phyloP scores from a whole-genome alignment of 2,113 vertebrate species.

The Seriola dumerili region DNA sequence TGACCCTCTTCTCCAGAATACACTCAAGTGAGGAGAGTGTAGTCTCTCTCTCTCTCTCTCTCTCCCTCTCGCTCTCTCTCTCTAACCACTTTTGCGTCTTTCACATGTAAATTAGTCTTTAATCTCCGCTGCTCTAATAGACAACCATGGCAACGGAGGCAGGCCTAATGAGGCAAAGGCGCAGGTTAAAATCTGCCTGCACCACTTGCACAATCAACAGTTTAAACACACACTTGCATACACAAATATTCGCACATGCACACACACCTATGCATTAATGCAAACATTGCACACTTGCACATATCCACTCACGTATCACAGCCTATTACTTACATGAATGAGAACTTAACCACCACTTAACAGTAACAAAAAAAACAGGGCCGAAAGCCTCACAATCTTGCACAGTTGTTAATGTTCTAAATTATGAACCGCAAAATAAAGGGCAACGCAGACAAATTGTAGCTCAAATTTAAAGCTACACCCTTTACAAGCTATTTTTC shows the following conservation, averaged over 20 bases:
- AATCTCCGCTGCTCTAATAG: conserved; percentile 82
- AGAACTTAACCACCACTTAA: background rate
- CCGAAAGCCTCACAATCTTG: background rate
- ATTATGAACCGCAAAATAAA: background rate
- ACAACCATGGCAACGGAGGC: conserved; percentile 84
- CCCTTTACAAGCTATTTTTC: conserved; percentile 18
- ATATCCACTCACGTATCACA: background rate
- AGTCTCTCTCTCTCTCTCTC: conserved; percentile 34
- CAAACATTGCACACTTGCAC: background rate
- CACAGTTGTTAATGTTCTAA: background rate
- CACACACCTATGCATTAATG: conserved; percentile 5
- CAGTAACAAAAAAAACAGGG: background rate
- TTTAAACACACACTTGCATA: conserved; percentile 60
- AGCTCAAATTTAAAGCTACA: conserved; percentile 22
- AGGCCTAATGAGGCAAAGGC: conserved; percentile 80
- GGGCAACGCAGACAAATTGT: background rate
- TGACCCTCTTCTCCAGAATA: conserved; percentile 65
- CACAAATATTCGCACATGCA: background rate
- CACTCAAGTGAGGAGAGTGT: conserved; percentile 57
- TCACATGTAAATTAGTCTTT: conserved; percentile 85
- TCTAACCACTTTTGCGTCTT: conserved; percentile 66
- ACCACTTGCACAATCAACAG: conserved; percentile 69
- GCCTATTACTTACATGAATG: background rate
- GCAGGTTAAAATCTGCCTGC: conserved; percentile 78
- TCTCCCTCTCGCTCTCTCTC: conserved; percentile 41